Evolutionary conservation across 2,888 invertebrate species (phyloP).

Genomic region (Orthosia gracilis): DNA sequence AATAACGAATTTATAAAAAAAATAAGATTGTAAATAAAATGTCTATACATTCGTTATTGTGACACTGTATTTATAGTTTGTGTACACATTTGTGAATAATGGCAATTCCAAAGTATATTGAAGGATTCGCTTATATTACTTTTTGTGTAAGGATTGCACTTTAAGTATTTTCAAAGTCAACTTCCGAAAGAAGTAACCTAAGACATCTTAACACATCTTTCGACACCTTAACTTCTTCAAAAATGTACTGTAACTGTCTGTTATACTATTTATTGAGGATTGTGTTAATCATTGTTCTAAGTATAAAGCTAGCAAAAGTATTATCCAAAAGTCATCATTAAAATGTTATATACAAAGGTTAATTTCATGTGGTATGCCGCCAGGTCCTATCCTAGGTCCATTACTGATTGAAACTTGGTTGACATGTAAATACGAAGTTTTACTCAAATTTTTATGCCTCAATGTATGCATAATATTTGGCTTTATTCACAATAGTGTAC

Average conservation of each 20-base stretch:
- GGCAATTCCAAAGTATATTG: neutral
- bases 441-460: neutral
- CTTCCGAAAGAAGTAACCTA: neutral
- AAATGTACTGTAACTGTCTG: neutral
- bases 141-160: neutral
- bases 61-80: conserved; percentile 21
- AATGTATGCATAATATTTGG: neutral
- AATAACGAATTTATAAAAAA: conserved; percentile 38
- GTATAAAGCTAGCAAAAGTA: neutral
- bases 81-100: conserved; percentile 33
- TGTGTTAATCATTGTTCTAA: neutral
- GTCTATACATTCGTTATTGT: conserved; percentile 42
- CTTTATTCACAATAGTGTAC: conserved; percentile 40
- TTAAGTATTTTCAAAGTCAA: neutral
- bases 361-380: neutral
- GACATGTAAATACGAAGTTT: neutral
- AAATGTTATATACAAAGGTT: neutral
- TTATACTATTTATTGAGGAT: neutral
- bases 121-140: neutral
- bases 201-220: conserved; percentile 8
- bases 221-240: neutral
- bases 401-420: neutral
- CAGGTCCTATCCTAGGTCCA: conserved; percentile 1
- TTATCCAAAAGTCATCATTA: too few species aligned
- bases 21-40: conserved; percentile 45